These are phyloP conservation scores for Dryobota labecula DNA, from an alignment of 2,888 invertebrate genomes.

Conservation along the genomic window DNA sequence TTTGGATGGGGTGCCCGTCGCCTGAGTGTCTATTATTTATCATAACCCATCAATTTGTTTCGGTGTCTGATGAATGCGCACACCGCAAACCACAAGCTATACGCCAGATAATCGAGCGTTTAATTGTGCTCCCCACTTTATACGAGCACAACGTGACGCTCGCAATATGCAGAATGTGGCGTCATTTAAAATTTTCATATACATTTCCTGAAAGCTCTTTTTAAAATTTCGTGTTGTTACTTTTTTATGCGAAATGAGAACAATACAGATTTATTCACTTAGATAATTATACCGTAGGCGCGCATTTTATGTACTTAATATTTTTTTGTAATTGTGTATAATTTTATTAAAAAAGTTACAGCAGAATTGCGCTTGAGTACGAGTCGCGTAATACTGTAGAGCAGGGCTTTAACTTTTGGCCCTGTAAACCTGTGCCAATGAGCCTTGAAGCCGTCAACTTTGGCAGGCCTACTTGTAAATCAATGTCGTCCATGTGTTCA, in stretches of 20 bases:
- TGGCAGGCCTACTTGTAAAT: neutral
- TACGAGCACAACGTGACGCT: constrained; percentile 29
- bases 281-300: constrained; percentile 51
- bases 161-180: constrained; percentile 27
- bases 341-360: constrained; percentile 36
- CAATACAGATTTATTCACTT: constrained; percentile 55
- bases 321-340: constrained; percentile 33
- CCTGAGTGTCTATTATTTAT: constrained; percentile 74
- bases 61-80: constrained; percentile 71
- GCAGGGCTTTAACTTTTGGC: neutral
- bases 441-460: neutral
- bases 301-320: constrained; percentile 51
- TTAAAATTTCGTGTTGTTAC: constrained; percentile 20
- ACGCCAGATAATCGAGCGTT: constrained; percentile 62
- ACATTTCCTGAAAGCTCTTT: constrained; percentile 43
- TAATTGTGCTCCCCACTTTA: constrained; percentile 59
- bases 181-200: constrained; percentile 45
- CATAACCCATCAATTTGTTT: constrained; percentile 80
- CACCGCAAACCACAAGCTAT: constrained; percentile 50
- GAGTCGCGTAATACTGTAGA: neutral
- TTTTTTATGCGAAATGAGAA: constrained; percentile 43
- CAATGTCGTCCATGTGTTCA: no score
- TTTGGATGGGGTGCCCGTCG: constrained; percentile 15
- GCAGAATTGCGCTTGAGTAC: constrained; percentile 21
- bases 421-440: neutral